Percentiles rank a stretch among this genome's conserved stretches.
Evolutionary conservation across 2,888 invertebrate species (phyloP).

Genomic region (Leptinotarsa haldemani): DNA sequence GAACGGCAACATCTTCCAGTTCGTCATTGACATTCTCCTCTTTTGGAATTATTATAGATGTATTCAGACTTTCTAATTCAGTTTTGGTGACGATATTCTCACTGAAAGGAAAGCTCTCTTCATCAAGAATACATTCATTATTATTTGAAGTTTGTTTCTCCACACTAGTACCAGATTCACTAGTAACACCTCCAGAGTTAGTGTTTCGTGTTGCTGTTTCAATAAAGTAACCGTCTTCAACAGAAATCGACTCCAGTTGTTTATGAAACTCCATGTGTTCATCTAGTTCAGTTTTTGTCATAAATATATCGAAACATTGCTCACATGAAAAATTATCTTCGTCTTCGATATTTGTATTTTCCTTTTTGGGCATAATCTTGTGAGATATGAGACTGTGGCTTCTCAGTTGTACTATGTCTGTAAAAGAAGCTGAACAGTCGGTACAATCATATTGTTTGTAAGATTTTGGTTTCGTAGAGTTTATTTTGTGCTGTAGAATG

Average conservation of each 20-base stretch:
- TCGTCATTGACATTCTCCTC: background rate
- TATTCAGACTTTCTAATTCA: conserved; percentile 21
- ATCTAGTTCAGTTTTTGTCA: conserved; percentile 40
- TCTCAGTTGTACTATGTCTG: conserved; percentile 32
- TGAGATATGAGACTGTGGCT: conserved; percentile 32
- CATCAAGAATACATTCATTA: background rate
- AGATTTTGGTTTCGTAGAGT: conserved; percentile 12
- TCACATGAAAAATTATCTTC: conserved; percentile 43
- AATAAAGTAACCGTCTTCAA: background rate
- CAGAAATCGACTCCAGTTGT: conserved; percentile 21
- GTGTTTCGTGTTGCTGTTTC: no score
- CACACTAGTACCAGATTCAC: background rate
- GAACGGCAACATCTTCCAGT: background rate
- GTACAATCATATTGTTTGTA: conserved; percentile 29
- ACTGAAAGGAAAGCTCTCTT: background rate
- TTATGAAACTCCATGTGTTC: conserved; percentile 50
- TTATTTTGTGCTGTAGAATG: conserved; percentile 39
- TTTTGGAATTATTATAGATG: conserved; percentile 15
- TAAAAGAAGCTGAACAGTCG: conserved; percentile 28
- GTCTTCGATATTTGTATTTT: background rate
- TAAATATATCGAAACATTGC: conserved; percentile 48
- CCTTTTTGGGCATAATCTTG: conserved; percentile 12
- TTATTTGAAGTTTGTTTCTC: background rate
- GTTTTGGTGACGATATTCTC: background rate
- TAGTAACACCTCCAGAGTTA: no score